phyloP scores from a whole-genome alignment of 2,113 vertebrate genomes.

The Nothoprocta pentlandii region DNA sequence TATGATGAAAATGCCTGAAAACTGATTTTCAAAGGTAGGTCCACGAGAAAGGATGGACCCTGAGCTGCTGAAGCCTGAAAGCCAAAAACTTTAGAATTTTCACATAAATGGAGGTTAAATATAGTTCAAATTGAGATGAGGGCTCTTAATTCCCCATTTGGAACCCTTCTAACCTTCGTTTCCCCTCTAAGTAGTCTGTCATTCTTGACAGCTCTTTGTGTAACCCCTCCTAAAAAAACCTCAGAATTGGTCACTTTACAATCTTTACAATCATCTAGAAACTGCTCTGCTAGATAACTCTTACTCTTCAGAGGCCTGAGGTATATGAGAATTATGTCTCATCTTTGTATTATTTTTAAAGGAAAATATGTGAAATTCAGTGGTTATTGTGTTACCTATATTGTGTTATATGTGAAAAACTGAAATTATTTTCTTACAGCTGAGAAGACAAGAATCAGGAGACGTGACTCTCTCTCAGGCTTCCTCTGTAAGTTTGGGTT shows the following conservation, averaged over 20 bases:
- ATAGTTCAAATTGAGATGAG: not conserved
- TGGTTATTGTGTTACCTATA: not conserved
- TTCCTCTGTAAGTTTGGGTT: not conserved
- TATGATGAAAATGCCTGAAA: constrained; percentile 14
- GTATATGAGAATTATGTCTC: not conserved
- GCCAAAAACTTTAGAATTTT: not conserved
- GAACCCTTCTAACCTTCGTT: not conserved
- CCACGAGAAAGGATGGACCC: not conserved
- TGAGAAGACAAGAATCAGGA: not conserved
- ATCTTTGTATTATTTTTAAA: not conserved
- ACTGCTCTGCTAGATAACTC: not conserved
- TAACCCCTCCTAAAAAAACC: not conserved
- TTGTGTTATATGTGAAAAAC: not conserved
- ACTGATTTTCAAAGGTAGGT: not conserved
- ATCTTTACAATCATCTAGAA: not conserved
- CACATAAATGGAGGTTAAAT: not conserved
- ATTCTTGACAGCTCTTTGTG: not conserved
- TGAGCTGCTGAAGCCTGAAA: not conserved
- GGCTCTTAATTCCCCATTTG: not conserved
- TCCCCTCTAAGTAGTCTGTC: not conserved
- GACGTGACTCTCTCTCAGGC: not conserved
- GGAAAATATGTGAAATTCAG: not conserved
- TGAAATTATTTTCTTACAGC: not conserved
- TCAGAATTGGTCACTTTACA: not conserved
- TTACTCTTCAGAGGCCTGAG: not conserved